Percentiles rank a stretch among this genome's conserved stretches.
phyloP scores from a whole-genome alignment of 2,888 invertebrate species.

The Caradrina clavipalpis region DNA sequence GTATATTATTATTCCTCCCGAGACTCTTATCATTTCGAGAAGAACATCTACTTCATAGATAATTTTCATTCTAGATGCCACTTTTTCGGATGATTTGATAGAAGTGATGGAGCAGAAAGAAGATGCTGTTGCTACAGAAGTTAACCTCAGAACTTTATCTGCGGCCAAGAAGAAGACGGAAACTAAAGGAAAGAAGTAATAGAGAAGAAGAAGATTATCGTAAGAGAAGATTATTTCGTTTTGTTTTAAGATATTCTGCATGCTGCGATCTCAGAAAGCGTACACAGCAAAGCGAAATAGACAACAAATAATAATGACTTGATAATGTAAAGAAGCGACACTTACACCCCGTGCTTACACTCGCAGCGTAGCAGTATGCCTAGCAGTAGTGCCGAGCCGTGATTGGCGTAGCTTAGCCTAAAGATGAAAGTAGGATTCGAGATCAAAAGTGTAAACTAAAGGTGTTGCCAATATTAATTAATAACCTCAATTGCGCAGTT shows the following conservation, averaged over 20 bases:
- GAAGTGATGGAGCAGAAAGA: constrained; percentile 78
- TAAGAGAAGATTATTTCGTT: constrained; percentile 45
- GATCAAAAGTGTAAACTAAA: too few relatives aligned
- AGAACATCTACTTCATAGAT: not conserved
- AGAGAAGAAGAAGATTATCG: constrained; percentile 12
- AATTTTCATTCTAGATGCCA: constrained; percentile 71
- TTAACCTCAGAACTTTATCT: constrained; percentile 70
- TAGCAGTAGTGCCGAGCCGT: not conserved
- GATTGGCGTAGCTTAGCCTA: not conserved
- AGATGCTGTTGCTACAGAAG: constrained; percentile 76
- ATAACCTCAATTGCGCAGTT: too few relatives aligned
- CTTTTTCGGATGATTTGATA: constrained; percentile 73
- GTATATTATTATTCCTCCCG: too few relatives aligned
- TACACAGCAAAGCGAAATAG: not conserved
- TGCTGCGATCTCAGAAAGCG: not conserved
- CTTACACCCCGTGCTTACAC: not conserved
- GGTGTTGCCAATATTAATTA: too few relatives aligned
- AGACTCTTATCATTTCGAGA: not conserved
- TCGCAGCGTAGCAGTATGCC: not conserved
- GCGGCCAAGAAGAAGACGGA: constrained; percentile 79
- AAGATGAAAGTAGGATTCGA: too few relatives aligned
- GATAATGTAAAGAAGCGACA: not conserved
- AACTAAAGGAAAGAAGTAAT: constrained; percentile 58
- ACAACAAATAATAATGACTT: not conserved
- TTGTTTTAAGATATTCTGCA: constrained; percentile 15